These are phyloP conservation scores for Drosophila kepulauana DNA, from an alignment of 1,140 invertebrate species.

Conservation along the genomic window DNA sequence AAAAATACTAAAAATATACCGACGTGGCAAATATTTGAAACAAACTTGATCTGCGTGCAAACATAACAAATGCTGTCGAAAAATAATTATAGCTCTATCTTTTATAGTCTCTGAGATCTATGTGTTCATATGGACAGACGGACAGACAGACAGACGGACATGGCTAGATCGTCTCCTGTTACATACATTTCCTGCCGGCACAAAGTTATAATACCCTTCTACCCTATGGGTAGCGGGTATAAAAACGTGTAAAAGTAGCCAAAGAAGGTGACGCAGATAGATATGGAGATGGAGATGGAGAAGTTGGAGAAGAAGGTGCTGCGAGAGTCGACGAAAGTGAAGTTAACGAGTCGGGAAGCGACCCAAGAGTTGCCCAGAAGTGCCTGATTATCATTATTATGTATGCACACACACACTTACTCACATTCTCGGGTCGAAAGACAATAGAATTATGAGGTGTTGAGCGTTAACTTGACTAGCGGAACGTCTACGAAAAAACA, in stretches of 20 bases:
- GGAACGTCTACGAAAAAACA: slow-evolving; percentile 58
- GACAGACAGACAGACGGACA: too few species aligned
- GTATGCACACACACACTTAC: slow-evolving; percentile 62
- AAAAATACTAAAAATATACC: too few species aligned
- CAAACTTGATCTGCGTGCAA: too few species aligned
- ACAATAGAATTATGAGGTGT: slow-evolving; percentile 83
- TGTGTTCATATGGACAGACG: too few species aligned
- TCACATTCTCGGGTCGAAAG: slow-evolving; percentile 62
- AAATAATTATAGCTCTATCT: too few species aligned
- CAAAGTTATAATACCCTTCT: too few species aligned
- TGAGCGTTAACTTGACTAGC: slow-evolving; percentile 75
- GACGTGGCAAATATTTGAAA: too few species aligned
- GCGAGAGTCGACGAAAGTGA: slow-evolving; percentile 67
- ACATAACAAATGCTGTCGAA: too few species aligned
- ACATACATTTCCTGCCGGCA: too few species aligned
- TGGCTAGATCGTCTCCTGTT: too few species aligned
- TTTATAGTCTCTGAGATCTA: too few species aligned
- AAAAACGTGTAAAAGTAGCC: slow-evolving; percentile 34
- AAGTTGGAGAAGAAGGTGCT: slow-evolving; percentile 5
- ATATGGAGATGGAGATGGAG: background rate
- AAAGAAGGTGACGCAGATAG: background rate
- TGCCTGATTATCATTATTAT: slow-evolving; percentile 77
- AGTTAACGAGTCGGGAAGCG: slow-evolving; percentile 65
- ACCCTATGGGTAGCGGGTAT: too few species aligned
- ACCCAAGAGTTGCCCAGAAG: slow-evolving; percentile 54